A percentile compares a stretch with the other conserved stretches of the same genome.
These are phyloP conservation scores for Bradypodion ventrale DNA, from an alignment of 2,797 vertebrate genomes.

Conservation along the genomic window DNA sequence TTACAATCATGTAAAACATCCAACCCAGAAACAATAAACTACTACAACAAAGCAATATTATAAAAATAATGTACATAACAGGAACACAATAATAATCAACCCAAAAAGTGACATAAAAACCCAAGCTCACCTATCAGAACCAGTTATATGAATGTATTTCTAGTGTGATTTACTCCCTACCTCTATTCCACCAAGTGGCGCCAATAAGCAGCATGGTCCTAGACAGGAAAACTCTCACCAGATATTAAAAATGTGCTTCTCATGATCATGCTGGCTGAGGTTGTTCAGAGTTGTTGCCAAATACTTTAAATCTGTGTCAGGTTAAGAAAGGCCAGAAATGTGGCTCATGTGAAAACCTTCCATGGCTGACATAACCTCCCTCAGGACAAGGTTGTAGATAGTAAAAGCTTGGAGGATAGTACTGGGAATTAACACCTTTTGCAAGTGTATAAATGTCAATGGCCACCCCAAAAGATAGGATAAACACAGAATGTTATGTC, in stretches of 20 bases:
- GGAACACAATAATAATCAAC: too few species aligned
- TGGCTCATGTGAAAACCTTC: neutral
- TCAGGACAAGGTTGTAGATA: neutral
- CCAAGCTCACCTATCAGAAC: too few species aligned
- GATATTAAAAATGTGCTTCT: neutral
- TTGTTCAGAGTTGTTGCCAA: neutral
- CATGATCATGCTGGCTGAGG: neutral
- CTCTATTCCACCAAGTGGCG: neutral
- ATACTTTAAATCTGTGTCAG: neutral
- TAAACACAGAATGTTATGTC: slow-evolving; percentile 10
- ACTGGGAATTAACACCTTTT: neutral
- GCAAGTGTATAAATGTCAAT: slow-evolving; percentile 19
- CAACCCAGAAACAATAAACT: too few species aligned
- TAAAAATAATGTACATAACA: too few species aligned
- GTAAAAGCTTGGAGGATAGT: neutral
- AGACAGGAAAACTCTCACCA: neutral
- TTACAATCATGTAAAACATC: too few species aligned
- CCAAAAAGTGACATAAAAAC: too few species aligned
- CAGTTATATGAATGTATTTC: too few species aligned
- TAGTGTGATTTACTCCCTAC: neutral
- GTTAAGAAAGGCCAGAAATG: neutral
- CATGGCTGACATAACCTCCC: neutral
- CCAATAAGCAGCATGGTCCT: neutral
- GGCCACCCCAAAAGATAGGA: slow-evolving; percentile 3
- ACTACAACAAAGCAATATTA: too few species aligned